A percentile compares a stretch with the other conserved stretches of the same genome.
Conservation (phyloP, 2,113 vertebrate genomes). For the Psettodes erumei region DNA sequence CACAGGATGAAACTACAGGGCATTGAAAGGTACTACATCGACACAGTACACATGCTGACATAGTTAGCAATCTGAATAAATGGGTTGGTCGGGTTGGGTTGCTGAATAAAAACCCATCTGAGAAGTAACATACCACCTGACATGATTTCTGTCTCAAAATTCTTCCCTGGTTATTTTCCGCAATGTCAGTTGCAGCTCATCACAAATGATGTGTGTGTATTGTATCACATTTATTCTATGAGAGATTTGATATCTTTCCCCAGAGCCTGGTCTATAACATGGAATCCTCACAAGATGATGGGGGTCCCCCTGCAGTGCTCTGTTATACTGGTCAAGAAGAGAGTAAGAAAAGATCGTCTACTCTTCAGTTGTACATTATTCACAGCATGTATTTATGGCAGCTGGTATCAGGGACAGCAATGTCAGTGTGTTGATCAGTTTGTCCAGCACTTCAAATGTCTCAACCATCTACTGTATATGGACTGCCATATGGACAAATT, state of each 20-base stretch:
- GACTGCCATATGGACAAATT: no score
- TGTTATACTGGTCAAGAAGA: constrained; percentile 75
- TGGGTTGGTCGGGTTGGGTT: no score
- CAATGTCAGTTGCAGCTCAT: background rate
- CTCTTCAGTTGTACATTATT: background rate
- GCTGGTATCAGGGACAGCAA: no score
- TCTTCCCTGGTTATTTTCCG: background rate
- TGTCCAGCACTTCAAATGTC: no score
- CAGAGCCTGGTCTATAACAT: constrained; percentile 82
- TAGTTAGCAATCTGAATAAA: no score
- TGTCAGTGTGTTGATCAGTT: no score
- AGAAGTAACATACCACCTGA: background rate
- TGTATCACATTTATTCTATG: background rate
- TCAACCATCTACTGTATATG: no score
- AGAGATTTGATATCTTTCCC: background rate
- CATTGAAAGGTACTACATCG: constrained; percentile 73
- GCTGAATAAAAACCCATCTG: no score
- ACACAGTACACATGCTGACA: background rate
- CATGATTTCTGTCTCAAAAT: background rate
- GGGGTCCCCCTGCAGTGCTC: constrained; percentile 81
- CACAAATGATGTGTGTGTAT: background rate
- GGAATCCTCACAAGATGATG: constrained; percentile 86
- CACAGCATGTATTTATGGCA: no score
- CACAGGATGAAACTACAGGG: constrained; percentile 75
- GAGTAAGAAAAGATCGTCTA: constrained; percentile 61